Conservation (phyloP, 1,140 invertebrate genomes). For the Meteorus sp. region DNA sequence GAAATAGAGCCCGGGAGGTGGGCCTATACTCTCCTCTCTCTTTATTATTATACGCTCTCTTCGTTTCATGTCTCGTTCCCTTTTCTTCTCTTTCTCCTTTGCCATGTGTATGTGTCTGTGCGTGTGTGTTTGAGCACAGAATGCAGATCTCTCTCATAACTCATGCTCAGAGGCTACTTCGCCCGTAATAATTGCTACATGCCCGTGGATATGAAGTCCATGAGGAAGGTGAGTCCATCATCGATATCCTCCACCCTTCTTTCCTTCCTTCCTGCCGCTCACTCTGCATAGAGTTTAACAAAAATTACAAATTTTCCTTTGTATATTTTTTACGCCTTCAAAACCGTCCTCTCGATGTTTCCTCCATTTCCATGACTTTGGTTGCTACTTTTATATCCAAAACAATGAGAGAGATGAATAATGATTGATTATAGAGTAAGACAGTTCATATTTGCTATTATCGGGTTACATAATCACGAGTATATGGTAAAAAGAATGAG, state of each 20-base stretch:
- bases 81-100: background rate
- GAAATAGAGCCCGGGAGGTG: constrained; percentile 29
- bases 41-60: background rate
- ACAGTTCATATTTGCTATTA: too few relatives aligned
- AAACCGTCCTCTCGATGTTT: background rate
- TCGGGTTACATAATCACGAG: too few relatives aligned
- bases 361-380: too few relatives aligned
- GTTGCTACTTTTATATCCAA: too few relatives aligned
- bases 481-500: too few relatives aligned
- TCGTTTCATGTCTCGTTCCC: background rate
- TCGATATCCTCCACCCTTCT: too few relatives aligned
- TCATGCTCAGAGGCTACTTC: constrained; percentile 29
- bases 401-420: too few relatives aligned
- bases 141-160: constrained; percentile 35
- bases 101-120: background rate
- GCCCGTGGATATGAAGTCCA: constrained; percentile 22
- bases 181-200: constrained; percentile 29
- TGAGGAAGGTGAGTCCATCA: too few relatives aligned
- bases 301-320: too few relatives aligned
- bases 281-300: too few relatives aligned
- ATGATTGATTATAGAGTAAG: too few relatives aligned
- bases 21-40: background rate
- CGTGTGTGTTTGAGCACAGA: constrained; percentile 8
- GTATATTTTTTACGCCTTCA: background rate
- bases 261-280: background rate